Conservation (phyloP, 1,140 invertebrate genomes). For the Zaprionus africanus region DNA sequence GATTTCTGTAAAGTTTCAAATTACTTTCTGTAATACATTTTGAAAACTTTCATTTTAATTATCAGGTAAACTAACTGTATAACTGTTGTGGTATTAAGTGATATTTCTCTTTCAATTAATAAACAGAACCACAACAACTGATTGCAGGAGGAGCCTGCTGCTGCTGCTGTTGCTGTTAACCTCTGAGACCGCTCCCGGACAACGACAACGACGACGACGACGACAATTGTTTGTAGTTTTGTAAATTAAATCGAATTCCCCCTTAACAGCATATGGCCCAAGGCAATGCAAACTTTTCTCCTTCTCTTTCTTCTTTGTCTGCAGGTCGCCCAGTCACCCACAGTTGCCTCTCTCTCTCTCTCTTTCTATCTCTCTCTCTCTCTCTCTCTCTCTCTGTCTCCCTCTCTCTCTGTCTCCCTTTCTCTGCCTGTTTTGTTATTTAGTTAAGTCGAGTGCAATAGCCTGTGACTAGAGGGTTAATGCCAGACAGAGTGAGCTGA, state of each 20-base stretch:
- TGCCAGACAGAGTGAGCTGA: conserved; percentile 9
- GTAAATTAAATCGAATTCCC: conserved; percentile 9
- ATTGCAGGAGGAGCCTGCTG: not conserved
- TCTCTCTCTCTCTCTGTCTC: not conserved
- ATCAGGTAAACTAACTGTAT: conserved; percentile 3
- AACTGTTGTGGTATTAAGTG: conserved; percentile 1
- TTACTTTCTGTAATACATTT: not conserved
- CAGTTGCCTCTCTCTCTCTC: not conserved
- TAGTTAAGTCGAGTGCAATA: conserved; percentile 25
- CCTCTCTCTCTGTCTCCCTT: not conserved
- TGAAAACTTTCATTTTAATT: not conserved
- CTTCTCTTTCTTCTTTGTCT: not conserved
- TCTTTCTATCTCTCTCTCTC: no score
- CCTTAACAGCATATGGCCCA: not conserved
- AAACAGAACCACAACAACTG: not conserved
- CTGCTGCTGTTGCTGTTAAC: not conserved
- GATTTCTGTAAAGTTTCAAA: not conserved
- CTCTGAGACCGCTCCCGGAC: not conserved
- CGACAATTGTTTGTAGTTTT: conserved; percentile 4
- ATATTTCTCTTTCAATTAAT: conserved; percentile 5
- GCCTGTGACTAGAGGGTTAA: conserved; percentile 23
- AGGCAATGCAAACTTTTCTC: not conserved
- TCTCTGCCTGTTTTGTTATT: conserved; percentile 8
- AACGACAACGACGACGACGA: no score
- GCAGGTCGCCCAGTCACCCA: not conserved